Base-by-base conservation (phyloP, 2,888 invertebrate species). In the Axea sp. region DNA sequence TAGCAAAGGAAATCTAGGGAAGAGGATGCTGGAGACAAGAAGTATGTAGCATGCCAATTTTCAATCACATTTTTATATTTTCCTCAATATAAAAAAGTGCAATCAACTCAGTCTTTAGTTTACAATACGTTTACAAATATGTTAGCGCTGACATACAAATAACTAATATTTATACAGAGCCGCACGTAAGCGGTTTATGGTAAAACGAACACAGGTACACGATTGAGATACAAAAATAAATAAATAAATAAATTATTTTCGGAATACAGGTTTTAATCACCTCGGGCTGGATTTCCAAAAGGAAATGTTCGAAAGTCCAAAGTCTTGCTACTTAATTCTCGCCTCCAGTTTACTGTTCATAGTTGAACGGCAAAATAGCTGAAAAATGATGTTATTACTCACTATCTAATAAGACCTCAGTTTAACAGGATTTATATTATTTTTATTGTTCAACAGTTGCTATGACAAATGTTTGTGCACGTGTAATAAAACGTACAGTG, bases 361-460 rank as follows among this genome's bases (percentile, higher is more conserved):
- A 75, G 82, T 76, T 79, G 80, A 82, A 80, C 81, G 84, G 82
- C 85, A 82, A 86, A 86, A 83, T 82, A 83, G 83, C 86, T 86
- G 86, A 86, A 86, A 86, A 84, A 86, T 75, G 77, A 82, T 80
- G 80, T 72, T 78, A 82, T 81, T 76, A 77, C 77, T 74, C 75
- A 80, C 79, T 76, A 79, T 51, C 39, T 72, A 35, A 65, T 47
- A 31, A 47, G 62, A 53, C 75, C 65, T 65, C 15, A 33, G 9
- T 39, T 45, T 43, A 65, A 65, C 64, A 51, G 24, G 19, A 59
- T 49, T 47, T 69, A 65, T 51, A 71, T 37, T 55, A 60, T 49
- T 62, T 14, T 41, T 35, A 59, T 17, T 67, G 28, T n/a, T 43
- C 17, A 68, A 68, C 59, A 68, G 8, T 33, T n/a, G 49, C 24